phyloP scores from a whole-genome alignment of 2,113 vertebrate genomes.

The Rhabdornis inornatus region DNA sequence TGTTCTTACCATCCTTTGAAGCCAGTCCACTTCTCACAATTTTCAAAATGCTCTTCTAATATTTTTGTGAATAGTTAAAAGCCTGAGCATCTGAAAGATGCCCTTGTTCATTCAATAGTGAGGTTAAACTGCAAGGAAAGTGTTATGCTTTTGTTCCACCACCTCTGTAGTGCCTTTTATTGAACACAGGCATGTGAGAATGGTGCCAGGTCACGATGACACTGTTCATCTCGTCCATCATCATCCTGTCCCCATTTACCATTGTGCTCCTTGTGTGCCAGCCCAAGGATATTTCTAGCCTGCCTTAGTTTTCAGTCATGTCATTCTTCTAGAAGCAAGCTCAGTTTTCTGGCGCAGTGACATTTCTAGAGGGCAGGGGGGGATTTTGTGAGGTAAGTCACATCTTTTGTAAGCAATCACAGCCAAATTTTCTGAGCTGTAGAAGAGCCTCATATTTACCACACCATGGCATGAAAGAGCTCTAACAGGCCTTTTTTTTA shows the following conservation, averaged over 20 bases:
- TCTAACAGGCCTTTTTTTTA: not conserved
- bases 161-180: not conserved
- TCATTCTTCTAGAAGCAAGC: not conserved
- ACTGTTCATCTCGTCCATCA: not conserved
- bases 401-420: not conserved
- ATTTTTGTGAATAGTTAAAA: not conserved
- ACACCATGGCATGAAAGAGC: not conserved
- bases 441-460: not conserved
- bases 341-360: not conserved
- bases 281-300: constrained; percentile 12
- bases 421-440: not conserved
- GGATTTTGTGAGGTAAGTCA: not conserved
- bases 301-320: not conserved
- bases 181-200: not conserved
- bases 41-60: not conserved
- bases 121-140: not conserved
- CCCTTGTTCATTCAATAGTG: not conserved
- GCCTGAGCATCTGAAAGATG: not conserved
- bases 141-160: not conserved
- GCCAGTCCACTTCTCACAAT: not conserved
- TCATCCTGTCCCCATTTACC: not conserved
- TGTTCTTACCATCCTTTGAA: not conserved
- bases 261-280: not conserved
- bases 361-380: not conserved
- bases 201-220: not conserved